Conservation (phyloP, 1,140 invertebrate genomes). For the Aphis gossypii region DNA sequence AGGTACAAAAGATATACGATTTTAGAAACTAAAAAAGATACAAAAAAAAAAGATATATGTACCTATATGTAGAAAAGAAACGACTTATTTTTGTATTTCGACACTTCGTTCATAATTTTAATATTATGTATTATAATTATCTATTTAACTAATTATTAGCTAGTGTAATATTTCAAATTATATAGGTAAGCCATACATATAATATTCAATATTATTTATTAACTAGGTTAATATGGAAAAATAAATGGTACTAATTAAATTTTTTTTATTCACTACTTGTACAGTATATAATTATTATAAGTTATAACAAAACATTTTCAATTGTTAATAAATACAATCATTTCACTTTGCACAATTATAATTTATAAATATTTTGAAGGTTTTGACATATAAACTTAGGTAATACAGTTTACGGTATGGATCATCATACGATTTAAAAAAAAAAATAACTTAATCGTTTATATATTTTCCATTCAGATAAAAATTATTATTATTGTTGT, state of each 20-base stretch:
- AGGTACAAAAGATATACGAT: neutral
- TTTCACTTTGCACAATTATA: neutral
- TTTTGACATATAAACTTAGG: neutral
- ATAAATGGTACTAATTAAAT: neutral
- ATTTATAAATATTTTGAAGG: neutral
- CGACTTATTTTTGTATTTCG: neutral
- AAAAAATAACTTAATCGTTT: neutral
- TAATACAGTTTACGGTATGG: neutral
- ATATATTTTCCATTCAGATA: neutral
- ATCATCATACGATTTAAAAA: neutral
- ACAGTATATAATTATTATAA: neutral
- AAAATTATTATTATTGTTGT: neutral
- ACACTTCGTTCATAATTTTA: neutral
- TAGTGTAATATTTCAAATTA: neutral
- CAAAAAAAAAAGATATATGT: neutral
- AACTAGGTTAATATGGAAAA: neutral
- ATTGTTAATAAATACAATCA: neutral
- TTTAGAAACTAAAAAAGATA: neutral
- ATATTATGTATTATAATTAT: neutral
- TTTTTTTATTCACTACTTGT: neutral
- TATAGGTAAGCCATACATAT: neutral
- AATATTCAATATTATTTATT: neutral
- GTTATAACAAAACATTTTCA: constrained; percentile 3
- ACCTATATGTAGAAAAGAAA: neutral
- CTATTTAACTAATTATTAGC: neutral